These are phyloP conservation scores for Siniperca scherzeri DNA, from an alignment of 2,797 vertebrate genomes.

Conservation along the genomic window DNA sequence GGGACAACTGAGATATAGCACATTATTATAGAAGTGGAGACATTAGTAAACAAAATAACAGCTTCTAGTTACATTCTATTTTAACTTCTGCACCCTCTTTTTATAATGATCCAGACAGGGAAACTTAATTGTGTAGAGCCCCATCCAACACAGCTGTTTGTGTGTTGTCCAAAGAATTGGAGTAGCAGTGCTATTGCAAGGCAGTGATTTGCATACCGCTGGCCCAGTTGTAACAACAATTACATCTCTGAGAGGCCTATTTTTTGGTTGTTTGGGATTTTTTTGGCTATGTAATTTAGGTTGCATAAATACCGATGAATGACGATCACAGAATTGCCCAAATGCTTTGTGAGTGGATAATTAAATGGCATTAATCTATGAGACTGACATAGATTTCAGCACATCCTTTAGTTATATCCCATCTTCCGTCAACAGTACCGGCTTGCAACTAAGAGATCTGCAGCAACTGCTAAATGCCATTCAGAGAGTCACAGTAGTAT, in stretches of 20 bases:
- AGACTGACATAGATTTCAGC: slow-evolving; percentile 32
- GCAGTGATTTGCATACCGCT: slow-evolving; percentile 69
- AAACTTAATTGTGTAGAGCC: slow-evolving; percentile 63
- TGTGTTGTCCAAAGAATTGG: slow-evolving; percentile 63
- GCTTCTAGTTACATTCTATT: slow-evolving; percentile 59
- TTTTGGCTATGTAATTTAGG: slow-evolving; percentile 49
- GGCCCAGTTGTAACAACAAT: slow-evolving; percentile 59
- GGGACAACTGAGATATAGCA: slow-evolving; percentile 21
- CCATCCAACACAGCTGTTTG: slow-evolving; percentile 73
- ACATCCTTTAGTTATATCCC: slow-evolving; percentile 24
- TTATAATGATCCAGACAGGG: slow-evolving; percentile 53
- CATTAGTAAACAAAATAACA: slow-evolving; percentile 70
- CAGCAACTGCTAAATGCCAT: slow-evolving; percentile 44
- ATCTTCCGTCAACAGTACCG: slow-evolving; percentile 15
- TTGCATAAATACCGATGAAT: slow-evolving; percentile 52
- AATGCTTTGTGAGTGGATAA: slow-evolving; percentile 36
- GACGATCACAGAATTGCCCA: slow-evolving; percentile 35
- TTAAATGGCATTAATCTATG: slow-evolving; percentile 45
- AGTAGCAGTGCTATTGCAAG: slow-evolving; percentile 47
- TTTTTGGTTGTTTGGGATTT: slow-evolving; percentile 53
- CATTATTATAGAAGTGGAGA: slow-evolving; percentile 40
- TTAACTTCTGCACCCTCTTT: slow-evolving; percentile 54
- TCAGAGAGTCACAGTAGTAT: slow-evolving; percentile 26
- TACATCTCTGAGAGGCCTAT: slow-evolving; percentile 47
- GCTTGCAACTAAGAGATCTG: slow-evolving; percentile 35